phyloP scores from a whole-genome alignment of 2,797 vertebrate genomes.

The Halcyon smyrnensis region DNA sequence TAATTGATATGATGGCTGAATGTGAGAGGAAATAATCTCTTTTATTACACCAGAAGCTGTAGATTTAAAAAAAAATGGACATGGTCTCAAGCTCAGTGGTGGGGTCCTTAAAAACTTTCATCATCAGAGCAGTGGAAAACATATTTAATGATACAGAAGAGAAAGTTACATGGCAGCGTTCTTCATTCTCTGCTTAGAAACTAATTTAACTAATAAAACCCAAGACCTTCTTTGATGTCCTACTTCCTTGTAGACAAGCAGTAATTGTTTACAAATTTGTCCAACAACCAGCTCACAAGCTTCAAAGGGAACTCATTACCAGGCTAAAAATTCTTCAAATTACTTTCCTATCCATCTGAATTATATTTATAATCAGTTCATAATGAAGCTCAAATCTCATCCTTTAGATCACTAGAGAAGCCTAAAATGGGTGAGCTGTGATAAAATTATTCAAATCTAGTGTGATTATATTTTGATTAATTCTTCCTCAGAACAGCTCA shows the following conservation, averaged over 20 bases:
- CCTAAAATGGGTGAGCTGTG: conserved; percentile 50
- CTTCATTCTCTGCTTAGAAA: conserved; percentile 36
- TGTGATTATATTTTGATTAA: conserved; percentile 72
- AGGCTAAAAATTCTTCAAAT: conserved; percentile 79
- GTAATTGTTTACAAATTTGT: conserved; percentile 86
- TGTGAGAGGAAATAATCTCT: background rate
- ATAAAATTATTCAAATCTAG: conserved; percentile 72
- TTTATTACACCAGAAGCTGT: background rate
- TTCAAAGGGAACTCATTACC: conserved; percentile 80
- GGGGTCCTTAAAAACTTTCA: background rate
- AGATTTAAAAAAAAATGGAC: background rate
- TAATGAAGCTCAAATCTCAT: conserved; percentile 77
- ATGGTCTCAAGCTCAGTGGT: background rate
- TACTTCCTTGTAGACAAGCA: conserved; percentile 72
- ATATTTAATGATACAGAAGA: background rate
- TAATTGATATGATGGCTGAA: background rate
- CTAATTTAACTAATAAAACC: conserved; percentile 69
- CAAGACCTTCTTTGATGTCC: conserved; percentile 58
- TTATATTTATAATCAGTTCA: conserved; percentile 73
- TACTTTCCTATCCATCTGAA: conserved; percentile 77
- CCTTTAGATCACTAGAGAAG: conserved; percentile 68
- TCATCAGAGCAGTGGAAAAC: background rate
- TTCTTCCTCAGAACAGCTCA: conserved; percentile 57
- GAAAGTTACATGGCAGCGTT: background rate
- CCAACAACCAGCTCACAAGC: conserved; percentile 73